phyloP scores from a whole-genome alignment of 2,113 vertebrate genomes.

The Thamnophis sirtalis region DNA sequence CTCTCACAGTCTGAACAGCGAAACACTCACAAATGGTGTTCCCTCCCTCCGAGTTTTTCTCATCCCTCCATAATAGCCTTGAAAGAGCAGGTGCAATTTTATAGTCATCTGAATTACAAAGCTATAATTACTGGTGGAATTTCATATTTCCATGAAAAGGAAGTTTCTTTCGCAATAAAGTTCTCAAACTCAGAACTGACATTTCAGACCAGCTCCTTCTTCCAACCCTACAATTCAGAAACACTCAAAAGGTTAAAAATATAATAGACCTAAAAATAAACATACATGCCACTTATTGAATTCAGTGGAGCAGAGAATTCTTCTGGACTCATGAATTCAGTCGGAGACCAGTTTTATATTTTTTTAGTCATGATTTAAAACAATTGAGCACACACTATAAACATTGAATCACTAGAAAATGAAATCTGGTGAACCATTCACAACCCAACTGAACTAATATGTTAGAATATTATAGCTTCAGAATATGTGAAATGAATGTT shows the following conservation, averaged over 20 bases:
- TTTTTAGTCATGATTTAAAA: constrained; percentile 68
- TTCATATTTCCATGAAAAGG: constrained; percentile 12
- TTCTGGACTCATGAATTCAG: constrained; percentile 60
- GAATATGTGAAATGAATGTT: constrained; percentile 61
- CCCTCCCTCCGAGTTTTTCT: background rate
- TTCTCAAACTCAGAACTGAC: constrained; percentile 55
- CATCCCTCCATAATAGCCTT: background rate
- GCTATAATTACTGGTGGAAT: constrained; percentile 46
- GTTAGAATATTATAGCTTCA: constrained; percentile 49
- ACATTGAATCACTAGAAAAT: constrained; percentile 59
- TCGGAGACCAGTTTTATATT: constrained; percentile 64
- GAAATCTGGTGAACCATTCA: constrained; percentile 62
- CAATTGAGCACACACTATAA: constrained; percentile 68
- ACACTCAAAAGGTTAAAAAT: constrained; percentile 55
- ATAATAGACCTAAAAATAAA: constrained; percentile 58
- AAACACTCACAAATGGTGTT: background rate
- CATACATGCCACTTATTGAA: constrained; percentile 50
- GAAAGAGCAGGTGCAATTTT: constrained; percentile 32
- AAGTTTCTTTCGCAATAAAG: constrained; percentile 36
- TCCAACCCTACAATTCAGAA: constrained; percentile 57
- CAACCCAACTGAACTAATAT: constrained; percentile 58
- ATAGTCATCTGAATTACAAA: constrained; percentile 36
- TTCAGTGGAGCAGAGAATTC: constrained; percentile 64
- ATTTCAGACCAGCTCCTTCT: constrained; percentile 49
- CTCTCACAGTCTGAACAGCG: background rate